Evolutionary conservation across 2,113 vertebrate genomes (phyloP), one percentile per base, ranked within the genome.

Genomic region (Myocastor coypus): DNA sequence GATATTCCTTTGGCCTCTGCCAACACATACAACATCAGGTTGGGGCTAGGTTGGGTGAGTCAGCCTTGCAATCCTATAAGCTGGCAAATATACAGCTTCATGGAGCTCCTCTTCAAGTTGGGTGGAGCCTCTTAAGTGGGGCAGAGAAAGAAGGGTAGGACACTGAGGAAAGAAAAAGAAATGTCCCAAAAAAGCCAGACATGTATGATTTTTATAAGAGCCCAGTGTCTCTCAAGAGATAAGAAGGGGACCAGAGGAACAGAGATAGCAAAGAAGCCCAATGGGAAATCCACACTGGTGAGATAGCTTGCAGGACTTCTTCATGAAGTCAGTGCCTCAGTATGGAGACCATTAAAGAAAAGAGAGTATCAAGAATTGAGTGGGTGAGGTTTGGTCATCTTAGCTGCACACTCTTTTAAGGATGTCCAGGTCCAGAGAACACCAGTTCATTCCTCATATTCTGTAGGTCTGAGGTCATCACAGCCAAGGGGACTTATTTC

Each of bases 331-430:
- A 82, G 64, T 57, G 85, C n/a, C 61, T 82, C 42, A 46, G 34
- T 52, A 66, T 50, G 34, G 42, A 77, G 82, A 95, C 69, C 24
- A 11, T 14, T 93, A 89, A 82, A 85, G 90, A 87, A 88, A 97
- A 20, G 93, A 85, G 28, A 87, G 42, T 2, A 1, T 10, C 57
- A 75, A 59, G 63, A 69, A 3, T 46, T 61, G 40, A 40, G 13
- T 16, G 26, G 61, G 68, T 50, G 30, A 89, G 30, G 9, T 52
- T 71, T 75, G 71, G 59, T 77, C 89, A 83, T 10, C 52, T 66
- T 30, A 42, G 61, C 78, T 68, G 50, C 22, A 3, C 17, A 57
- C 16, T 66, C 55, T 59, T 5, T 20, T 59, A 63, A 63, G 24
- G 78, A 80, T 20, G 40, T 32, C 3, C 40, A 55, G 26, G n/a